Base-by-base conservation (phyloP, 1,140 invertebrate genomes). In the Steinernema feltiae region DNA sequence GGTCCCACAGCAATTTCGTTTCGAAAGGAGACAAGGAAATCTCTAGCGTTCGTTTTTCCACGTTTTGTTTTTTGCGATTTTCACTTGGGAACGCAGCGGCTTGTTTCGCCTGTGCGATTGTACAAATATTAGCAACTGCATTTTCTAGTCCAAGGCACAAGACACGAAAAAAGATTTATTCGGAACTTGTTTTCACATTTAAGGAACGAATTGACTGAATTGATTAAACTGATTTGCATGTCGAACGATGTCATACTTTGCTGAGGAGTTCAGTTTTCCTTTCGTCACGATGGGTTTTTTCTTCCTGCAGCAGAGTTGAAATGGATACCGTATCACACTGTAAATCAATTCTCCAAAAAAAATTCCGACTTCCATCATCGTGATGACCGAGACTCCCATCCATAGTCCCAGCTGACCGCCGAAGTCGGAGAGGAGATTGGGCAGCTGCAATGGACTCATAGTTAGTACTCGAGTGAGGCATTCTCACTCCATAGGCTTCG, bases 381-480 rank as follows among this genome's bases (percentile, higher is more conserved):
- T 77, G 32, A 77, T 77, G 17, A 77, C 76, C 3, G 74, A 77
- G 48, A 77, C 76, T 0, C 76, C 76, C 76, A 78, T 78, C 76
- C 76, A 78, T 2, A 78, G 76, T 12, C 78, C 78, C 18, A 80
- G 46, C 71, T 80, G 79, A 27, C 79, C 79, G 30, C 79, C 79
- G 32, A 80, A 80, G 74, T 80, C 79, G 24, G 79, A 80, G 30
- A 80, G 53, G 18, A 80, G 72, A 63, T 80, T 80, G 1, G 79
- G 72, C 75, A 77, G 70, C 76, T 78, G 70, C 75, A 79, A 72
- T 30, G 1, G 69, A 21, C 18, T 72, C 29, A 18, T 21, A 17
- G 30, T 1, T 29, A 53, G 46, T 30, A 72, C 12, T 15, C 7
- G 32, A 71, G 31, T 7, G n/a, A n/a, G 15, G 21, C 15, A 17